These are phyloP conservation scores for Oncorhynchus masou DNA, from an alignment of 2,113 vertebrate species.

Conservation along the genomic window DNA sequence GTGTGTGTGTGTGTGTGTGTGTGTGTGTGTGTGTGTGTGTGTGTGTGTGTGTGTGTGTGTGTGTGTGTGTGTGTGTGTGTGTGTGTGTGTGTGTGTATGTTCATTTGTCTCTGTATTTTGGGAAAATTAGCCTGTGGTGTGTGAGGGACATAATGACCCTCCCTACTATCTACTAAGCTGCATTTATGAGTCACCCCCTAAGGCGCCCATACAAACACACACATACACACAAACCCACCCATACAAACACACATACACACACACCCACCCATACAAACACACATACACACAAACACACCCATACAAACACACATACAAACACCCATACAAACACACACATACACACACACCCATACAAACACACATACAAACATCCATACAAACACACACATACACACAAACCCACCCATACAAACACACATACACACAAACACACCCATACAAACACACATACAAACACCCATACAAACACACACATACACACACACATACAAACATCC, in stretches of 20 bases:
- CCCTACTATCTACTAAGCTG: not conserved
- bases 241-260: no score
- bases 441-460: no score
- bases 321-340: no score
- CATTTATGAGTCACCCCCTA: not conserved
- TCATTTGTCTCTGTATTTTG: not conserved
- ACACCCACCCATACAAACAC: no score
- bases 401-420: no score
- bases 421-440: no score
- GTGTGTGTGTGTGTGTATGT: not conserved
- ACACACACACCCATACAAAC: no score
- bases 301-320: no score
- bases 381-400: no score
- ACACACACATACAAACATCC: rapidly evolving
- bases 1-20: not conserved
- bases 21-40: not conserved
- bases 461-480: rapidly evolving
- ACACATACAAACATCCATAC: no score
- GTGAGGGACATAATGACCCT: not conserved
- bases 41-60: not conserved
- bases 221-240: no score
- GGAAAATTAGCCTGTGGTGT: not conserved
- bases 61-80: not conserved
- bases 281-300: no score
- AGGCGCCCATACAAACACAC: not conserved